Evolutionary conservation across 1,140 invertebrate genomes (phyloP), one percentile per base, ranked within the genome.

Genomic region (Heliothis virescens): DNA sequence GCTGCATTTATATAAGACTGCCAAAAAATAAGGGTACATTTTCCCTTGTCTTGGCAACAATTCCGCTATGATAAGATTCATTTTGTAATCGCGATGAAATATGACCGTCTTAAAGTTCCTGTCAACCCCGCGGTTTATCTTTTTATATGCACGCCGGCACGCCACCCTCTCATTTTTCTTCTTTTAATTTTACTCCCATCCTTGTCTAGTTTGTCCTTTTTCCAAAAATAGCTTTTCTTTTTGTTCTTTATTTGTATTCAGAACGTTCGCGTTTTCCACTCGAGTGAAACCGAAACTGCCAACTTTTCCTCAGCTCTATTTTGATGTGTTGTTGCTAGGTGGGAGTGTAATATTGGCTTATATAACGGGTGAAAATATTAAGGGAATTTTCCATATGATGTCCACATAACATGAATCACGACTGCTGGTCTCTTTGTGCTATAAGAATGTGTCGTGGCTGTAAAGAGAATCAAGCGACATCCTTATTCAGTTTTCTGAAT

Each of bases 151-250:
- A 41, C 34, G 5, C 34, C 34, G 34, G 34, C 34, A 41, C 34
- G 34, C 34, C 34, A 41, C 34, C 15, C 13, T 55, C 13, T 15
- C 52, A n/a, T 16, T 72, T 13, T 57, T 57, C 34, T 55, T 72
- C n/a, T 57, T 57, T 57, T 57, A 55, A 41, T 21, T 57, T 21
- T 57, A 57, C 53, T 55, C 15, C 13, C 53, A 18, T 18, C 16
- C 55, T 34, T 62, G 18, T n/a, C 15, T 55, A n/a, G 12, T 29
- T n/a, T 60, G n/a, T 80, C 53, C 26, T 48, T 75, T 67, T 69
- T 76, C 67, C 34, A 18, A 65, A 74, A 55, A 82, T 84, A 60
- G 77, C 21, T 79, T 21, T 52, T 75, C 26, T 21, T 79, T 80
- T 77, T 47, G 50, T 76, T 48, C 18, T 57, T 47, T 75, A 67